Base-by-base conservation (phyloP, 2,888 invertebrate species). In the Hemicrepidius hirtus region DNA sequence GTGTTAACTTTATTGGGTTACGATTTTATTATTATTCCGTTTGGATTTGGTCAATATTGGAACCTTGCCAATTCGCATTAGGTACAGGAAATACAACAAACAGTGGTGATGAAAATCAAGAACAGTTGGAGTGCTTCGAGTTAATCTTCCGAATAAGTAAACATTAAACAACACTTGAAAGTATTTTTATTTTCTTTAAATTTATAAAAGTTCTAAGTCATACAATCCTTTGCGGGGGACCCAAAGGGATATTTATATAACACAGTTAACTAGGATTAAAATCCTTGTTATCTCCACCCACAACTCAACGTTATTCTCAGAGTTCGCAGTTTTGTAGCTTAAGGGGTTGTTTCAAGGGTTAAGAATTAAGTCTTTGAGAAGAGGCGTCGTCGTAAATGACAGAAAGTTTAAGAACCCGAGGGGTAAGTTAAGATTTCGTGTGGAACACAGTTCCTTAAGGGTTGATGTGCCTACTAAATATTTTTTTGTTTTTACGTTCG, bases 71-170 rank as follows among this genome's bases (percentile, higher is more conserved):
- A 32, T 53, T 7, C 28, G 21, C 24, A 53, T 53, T 53, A n/a
- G n/a, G n/a, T n/a, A 28, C 16, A 10, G 28, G 7, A n/a, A 13
- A 12, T 4, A 13, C n/a, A 49, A 49, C 49, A 53, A 49, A 49
- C 49, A 53, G 28, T n/a, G 12, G 1, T 13, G 53, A 21, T 53
- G 28, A 53, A 53, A 53, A 53, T 6, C 9, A 10, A 53, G 24
- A 53, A 24, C 53, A 53, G 53, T 53, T 53, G 53, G 53, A 28
- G 53, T 53, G 13, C 28, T 28, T 49, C 21, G 49, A 49, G 49
- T 49, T 49, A 21, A 49, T 21, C 49, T 21, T 49, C 20, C 12
- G 49, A 21, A 49, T 18, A 20, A 12, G 49, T 20, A 49, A 21
- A 49, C 49, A 49, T 49, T 49, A 18, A 49, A 21, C 13, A 13